Evolutionary conservation across 2,797 vertebrate species (phyloP).

Genomic region (Loris lydekkerianus): DNA sequence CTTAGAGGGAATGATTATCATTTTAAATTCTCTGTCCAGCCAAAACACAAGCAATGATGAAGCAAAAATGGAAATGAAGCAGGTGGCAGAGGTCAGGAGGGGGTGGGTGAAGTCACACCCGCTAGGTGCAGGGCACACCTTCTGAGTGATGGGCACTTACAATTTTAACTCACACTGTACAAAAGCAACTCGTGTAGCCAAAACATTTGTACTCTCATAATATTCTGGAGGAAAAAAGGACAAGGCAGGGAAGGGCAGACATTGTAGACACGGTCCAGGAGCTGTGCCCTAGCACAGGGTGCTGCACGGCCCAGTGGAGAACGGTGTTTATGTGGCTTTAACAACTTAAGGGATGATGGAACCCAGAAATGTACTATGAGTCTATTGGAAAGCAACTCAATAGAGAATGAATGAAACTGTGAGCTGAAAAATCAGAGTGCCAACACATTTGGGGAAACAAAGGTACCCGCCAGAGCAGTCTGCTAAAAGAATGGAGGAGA

Average conservation of each 20-base stretch:
- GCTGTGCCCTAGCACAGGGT: not conserved
- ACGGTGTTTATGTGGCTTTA: not conserved
- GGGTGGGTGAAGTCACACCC: too few relatives aligned
- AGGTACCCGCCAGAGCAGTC: not conserved
- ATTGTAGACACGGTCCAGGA: not conserved
- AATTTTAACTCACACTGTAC: too few relatives aligned
- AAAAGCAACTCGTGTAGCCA: too few relatives aligned
- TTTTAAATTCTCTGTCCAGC: not conserved
- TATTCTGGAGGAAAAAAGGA: too few relatives aligned
- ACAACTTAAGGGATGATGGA: not conserved
- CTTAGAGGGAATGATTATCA: not conserved
- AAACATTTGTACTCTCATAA: too few relatives aligned
- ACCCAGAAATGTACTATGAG: not conserved
- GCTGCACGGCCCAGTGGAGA: not conserved
- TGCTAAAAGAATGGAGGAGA: not conserved
- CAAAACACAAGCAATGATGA: not conserved
- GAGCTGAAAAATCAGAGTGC: not conserved
- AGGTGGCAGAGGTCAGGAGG: too few relatives aligned
- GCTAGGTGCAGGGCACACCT: too few relatives aligned
- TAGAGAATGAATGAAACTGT: not conserved
- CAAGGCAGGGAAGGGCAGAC: too few relatives aligned
- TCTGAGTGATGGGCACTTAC: too few relatives aligned
- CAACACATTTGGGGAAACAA: not conserved
- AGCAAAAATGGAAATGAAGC: not conserved
- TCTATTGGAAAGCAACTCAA: conserved; percentile 32